A percentile compares a stretch with the other conserved stretches of the same genome.
Evolutionary conservation across 2,113 vertebrate genomes (phyloP).

Genomic region (Paratilapia polleni): DNA sequence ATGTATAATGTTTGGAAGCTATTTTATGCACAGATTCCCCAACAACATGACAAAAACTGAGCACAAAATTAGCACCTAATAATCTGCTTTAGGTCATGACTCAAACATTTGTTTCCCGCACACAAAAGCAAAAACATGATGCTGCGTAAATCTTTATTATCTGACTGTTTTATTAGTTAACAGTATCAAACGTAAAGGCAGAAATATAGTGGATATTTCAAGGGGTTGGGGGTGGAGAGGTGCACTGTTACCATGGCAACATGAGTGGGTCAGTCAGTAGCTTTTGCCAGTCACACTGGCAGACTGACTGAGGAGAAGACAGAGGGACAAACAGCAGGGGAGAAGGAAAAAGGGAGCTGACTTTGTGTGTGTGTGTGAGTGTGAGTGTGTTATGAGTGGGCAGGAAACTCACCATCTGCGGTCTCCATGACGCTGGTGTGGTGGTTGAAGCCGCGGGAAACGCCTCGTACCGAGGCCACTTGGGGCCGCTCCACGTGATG

Average conservation of each 20-base stretch:
- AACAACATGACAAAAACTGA: neutral
- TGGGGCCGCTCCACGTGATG: slow-evolving; percentile 83
- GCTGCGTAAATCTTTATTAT: neutral
- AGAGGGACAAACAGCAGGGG: slow-evolving; percentile 68
- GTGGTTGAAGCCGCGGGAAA: slow-evolving; percentile 83
- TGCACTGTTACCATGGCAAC: slow-evolving; percentile 63
- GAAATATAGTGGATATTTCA: neutral
- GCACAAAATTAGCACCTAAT: neutral
- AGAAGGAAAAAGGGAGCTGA: slow-evolving; percentile 22
- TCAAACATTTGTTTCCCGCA: neutral
- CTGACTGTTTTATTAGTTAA: neutral
- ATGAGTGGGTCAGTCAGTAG: slow-evolving; percentile 49
- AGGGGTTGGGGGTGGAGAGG: neutral
- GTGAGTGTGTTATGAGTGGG: neutral
- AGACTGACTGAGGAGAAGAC: slow-evolving; percentile 47
- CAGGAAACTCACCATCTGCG: slow-evolving; percentile 88
- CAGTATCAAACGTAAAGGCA: neutral
- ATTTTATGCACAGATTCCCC: neutral
- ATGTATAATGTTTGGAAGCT: neutral
- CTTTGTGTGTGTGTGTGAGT: neutral
- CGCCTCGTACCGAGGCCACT: slow-evolving; percentile 85
- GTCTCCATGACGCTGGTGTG: slow-evolving; percentile 88
- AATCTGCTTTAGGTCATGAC: neutral
- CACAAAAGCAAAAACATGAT: neutral
- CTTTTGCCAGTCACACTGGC: slow-evolving; percentile 51